Evolutionary conservation across 2,888 invertebrate genomes (phyloP), one percentile per base, ranked within the genome.

Genomic region (Amphipyra tragopoginis): DNA sequence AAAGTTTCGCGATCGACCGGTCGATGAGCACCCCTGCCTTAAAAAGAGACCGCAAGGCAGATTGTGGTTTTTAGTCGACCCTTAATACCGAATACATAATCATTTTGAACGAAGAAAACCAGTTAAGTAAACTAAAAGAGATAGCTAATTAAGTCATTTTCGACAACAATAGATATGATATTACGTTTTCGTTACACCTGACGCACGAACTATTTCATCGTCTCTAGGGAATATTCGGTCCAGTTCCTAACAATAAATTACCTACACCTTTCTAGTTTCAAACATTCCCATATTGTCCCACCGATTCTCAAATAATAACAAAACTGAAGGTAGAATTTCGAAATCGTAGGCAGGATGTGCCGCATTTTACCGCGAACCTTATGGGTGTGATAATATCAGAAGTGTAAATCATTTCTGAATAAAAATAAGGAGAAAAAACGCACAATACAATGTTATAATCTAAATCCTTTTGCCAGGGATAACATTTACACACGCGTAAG

Each of bases 391-490:
- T 36, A 10, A 36, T 36, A 36, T 36, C 11, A 10, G 3, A 7
- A 36, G 36, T 10, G 36, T 11, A 36, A 2, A 36, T 14, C 14
- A 47, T 47, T 34, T 29, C 47, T 14, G 26, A 14, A 34, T 34
- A 10, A 34, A 47, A 47, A 14, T 9, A 26, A 10, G 0, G 38
- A 49, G 44, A 45, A 36, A 21, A 7, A 10, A 34, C 9, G 13
- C 11, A n/a, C 8, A 36, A 11, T 38, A 33, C 3, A 26, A 44
- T 0, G 44, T 2, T 15, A 42, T 36, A 40, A 26, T 0, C 8
- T 6, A 39, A 45, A 65, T 38, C 10, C 47, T 48, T 15, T 10
- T 44, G 15, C 26, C 40, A 53, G 8, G 38, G 6, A 57, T 49
- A 45, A 38, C 9, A 53, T 53, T 10, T 21, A 9, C 34, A 2